Evolutionary conservation across 2,888 invertebrate species (phyloP).

Genomic region (Ariolimax columbianus): DNA sequence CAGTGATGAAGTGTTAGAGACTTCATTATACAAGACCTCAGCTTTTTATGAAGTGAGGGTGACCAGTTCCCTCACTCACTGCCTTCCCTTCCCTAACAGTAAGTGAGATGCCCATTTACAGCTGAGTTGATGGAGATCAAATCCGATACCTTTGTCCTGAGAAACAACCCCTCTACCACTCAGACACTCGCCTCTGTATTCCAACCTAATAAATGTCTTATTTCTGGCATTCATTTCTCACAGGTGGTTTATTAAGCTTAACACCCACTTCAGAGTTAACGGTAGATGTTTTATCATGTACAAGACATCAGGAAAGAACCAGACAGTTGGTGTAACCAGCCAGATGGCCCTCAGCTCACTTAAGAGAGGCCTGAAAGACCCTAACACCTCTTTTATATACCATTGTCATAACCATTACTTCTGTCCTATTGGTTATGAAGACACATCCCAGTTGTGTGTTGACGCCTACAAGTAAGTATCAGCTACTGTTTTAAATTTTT

Average conservation of each 20-base stretch:
- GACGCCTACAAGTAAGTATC: slow-evolving; percentile 74
- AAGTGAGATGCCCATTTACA: too few species aligned
- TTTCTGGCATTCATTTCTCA: not conserved
- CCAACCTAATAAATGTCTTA: too few species aligned
- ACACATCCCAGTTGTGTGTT: slow-evolving; percentile 65
- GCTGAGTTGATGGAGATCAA: too few species aligned
- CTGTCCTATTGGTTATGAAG: slow-evolving; percentile 76
- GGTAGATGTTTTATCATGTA: slow-evolving; percentile 72
- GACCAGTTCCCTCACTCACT: too few species aligned
- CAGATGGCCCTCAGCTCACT: slow-evolving; percentile 67
- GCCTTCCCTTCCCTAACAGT: too few species aligned
- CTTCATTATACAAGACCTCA: too few species aligned
- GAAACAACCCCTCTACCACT: too few species aligned
- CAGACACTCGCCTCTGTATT: too few species aligned
- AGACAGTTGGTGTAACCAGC: slow-evolving; percentile 66
- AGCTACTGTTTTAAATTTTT: too few species aligned
- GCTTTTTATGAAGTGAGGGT: too few species aligned
- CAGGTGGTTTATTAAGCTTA: slow-evolving; percentile 75
- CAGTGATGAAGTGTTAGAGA: too few species aligned
- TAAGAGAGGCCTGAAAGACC: slow-evolving; percentile 69
- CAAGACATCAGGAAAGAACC: slow-evolving; percentile 75
- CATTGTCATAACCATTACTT: slow-evolving; percentile 78
- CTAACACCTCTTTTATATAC: slow-evolving; percentile 72
- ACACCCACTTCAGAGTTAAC: slow-evolving; percentile 70
- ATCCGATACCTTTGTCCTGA: too few species aligned